phyloP scores from a whole-genome alignment of 2,113 vertebrate genomes.

The Alligator mississippiensis region DNA sequence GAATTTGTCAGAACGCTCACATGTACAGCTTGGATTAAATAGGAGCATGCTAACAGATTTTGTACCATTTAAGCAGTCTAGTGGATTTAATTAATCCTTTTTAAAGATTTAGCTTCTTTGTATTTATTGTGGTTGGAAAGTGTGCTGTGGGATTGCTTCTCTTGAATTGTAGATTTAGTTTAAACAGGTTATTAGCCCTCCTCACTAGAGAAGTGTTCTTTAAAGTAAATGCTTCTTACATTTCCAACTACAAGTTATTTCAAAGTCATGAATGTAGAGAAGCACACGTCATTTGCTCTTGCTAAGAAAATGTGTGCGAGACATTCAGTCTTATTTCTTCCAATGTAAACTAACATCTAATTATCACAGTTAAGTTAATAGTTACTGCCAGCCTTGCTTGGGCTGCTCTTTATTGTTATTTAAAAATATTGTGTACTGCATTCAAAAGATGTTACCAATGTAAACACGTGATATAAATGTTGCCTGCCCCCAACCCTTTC shows the following conservation, averaged over 20 bases:
- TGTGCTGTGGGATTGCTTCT: constrained; percentile 50
- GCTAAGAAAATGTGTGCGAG: constrained; percentile 1
- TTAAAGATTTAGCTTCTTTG: constrained; percentile 56
- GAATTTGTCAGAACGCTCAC: neutral
- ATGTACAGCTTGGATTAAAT: neutral
- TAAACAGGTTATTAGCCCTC: constrained; percentile 52
- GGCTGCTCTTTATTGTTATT: constrained; percentile 4
- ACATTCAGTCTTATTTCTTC: constrained; percentile 42
- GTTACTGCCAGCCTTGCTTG: constrained; percentile 5
- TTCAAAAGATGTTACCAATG: neutral
- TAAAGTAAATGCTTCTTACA: constrained; percentile 32
- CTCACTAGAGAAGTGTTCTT: constrained; percentile 13
- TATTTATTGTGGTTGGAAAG: constrained; percentile 25
- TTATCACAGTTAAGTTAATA: constrained; percentile 37
- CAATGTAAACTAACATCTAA: constrained; percentile 25
- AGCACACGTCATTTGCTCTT: neutral
- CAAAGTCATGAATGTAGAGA: constrained; percentile 34
- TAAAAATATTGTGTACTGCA: neutral
- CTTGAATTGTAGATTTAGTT: constrained; percentile 54
- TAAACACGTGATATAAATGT: neutral
- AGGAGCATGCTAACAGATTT: constrained; percentile 16
- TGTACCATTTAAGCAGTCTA: constrained; percentile 54
- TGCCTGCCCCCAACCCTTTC: neutral
- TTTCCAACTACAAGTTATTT: constrained; percentile 51
- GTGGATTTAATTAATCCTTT: constrained; percentile 63